These are phyloP conservation scores for Plecotus auritus DNA, from an alignment of 2,113 vertebrate genomes.

Conservation along the genomic window DNA sequence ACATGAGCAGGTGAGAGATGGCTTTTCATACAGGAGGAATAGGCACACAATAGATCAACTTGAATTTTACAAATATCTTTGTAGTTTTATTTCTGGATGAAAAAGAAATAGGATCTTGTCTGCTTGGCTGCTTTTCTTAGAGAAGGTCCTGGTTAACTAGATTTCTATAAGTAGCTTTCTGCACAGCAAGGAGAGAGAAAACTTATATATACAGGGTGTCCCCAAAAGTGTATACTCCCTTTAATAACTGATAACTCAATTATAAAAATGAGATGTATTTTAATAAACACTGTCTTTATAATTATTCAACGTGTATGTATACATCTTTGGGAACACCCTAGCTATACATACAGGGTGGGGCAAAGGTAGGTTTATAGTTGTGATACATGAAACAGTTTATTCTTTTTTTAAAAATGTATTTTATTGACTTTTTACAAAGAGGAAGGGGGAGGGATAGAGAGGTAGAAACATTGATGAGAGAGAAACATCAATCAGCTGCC, in stretches of 20 bases:
- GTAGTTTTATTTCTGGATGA: not conserved
- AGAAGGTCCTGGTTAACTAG: not conserved
- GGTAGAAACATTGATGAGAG: no score
- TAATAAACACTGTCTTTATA: no score
- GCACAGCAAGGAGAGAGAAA: not conserved
- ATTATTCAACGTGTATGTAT: no score
- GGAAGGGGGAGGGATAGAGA: no score
- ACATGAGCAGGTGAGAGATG: not conserved
- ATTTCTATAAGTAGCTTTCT: constrained; percentile 16
- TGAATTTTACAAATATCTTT: not conserved
- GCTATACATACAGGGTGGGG: not conserved
- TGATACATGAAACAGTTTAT: not conserved
- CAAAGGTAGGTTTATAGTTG: not conserved
- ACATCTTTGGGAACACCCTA: no score
- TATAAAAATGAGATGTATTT: no score
- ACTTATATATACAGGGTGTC: not conserved
- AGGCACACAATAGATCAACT: not conserved
- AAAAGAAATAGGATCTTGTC: not conserved
- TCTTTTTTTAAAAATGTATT: not conserved
- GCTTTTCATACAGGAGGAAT: not conserved
- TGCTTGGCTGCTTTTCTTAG: not conserved
- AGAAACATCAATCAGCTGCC: no score
- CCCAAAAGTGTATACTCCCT: no score
- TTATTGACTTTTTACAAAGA: no score
- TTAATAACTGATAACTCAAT: no score